Base-by-base conservation (phyloP, 2,888 invertebrate genomes). In the Nasonovia ribisnigri region DNA sequence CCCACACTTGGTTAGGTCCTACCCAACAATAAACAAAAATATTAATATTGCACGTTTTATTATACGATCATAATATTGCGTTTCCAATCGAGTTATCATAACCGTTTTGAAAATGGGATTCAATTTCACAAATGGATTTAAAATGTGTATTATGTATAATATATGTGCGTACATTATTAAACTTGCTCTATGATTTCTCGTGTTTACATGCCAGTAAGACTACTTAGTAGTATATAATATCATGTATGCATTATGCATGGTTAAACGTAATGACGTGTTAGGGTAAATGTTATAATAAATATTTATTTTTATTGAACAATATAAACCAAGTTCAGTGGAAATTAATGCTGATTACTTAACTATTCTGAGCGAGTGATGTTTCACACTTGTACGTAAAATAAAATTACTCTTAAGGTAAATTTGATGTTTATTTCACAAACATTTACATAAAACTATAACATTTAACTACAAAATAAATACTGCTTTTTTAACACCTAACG, bases 241-340 rank as follows among this genome's bases (percentile, higher is more conserved):
- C 26, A 26, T 57, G 26, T 26, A 26, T n/a, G n/a, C 57, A 57
- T 57, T 26, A 36, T 36, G 6, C 36, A 77, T 77, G 77, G 20
- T 77, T 36, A 77, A 77, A 36, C 36, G 42, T 77, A 77, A 36
- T 36, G 77, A 26, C 20, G 20, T 20, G 77, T 77, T 77, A 77
- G 13, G n/a, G 60, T 60, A 60, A 57, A 29, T 29, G 6, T 36
- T 36, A 77, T 6, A 77, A 36, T 77, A 36, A 77, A 77, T 77
- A 77, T 77, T 77, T 77, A 77, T 77, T 77, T 77, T 77, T 77
- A 77, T 77, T 77, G 77, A 77, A 77, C 77, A 77, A 77, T 77
- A 77, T 77, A 42, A 77, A 77, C 77, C 8, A 20, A 77, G 36
- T 77, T 77, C 36, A 77, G 20, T 77, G 8, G 42, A 77, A 36